Conservation (phyloP, 2,888 invertebrate genomes). For the Caenorhabditis becei region DNA sequence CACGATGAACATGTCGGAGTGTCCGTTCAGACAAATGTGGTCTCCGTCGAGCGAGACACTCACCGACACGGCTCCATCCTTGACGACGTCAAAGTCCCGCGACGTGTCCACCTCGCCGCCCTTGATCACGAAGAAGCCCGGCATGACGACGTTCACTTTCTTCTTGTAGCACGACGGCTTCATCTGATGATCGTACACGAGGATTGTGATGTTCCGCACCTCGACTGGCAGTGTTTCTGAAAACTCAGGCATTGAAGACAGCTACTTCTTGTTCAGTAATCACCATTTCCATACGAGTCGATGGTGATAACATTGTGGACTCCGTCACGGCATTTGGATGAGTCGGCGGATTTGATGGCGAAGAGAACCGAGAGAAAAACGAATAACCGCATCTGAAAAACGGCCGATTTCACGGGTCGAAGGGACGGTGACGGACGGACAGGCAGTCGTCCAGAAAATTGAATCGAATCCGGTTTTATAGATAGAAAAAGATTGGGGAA, state of each 20-base stretch:
- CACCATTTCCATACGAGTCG: constrained; percentile 68
- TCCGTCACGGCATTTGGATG: constrained; percentile 63
- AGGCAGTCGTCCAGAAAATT: constrained; percentile 27
- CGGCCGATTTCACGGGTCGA: neutral
- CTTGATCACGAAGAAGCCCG: constrained; percentile 65
- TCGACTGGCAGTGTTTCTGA: constrained; percentile 63
- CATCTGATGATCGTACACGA: constrained; percentile 65
- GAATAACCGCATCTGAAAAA: constrained; percentile 41
- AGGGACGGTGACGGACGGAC: neutral
- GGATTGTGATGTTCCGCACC: constrained; percentile 62
- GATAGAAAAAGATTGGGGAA: neutral
- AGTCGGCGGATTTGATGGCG: neutral
- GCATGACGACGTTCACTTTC: constrained; percentile 68
- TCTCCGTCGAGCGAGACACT: constrained; percentile 64
- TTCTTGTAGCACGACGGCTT: constrained; percentile 68
- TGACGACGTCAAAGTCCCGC: constrained; percentile 64
- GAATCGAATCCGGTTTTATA: constrained; percentile 5
- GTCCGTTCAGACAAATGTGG: constrained; percentile 64
- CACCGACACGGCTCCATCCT: constrained; percentile 58
- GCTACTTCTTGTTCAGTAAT: neutral
- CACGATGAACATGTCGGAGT: constrained; percentile 65
- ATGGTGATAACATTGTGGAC: constrained; percentile 67
- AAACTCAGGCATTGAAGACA: constrained; percentile 12
- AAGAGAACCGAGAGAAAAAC: constrained; percentile 10
- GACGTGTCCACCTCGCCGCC: constrained; percentile 62